Conservation (phyloP, 2,113 vertebrate genomes). For the Rattus norvegicus region GRCr8 NC_086021.1:187469501-187470000, state of each 20-base stretch:
- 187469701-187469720: too few species aligned
- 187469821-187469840: not conserved
- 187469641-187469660: not conserved
- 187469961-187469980: not conserved
- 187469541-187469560: not conserved
- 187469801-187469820: not conserved
- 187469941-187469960: too few species aligned
- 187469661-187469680: too few species aligned
- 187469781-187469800: not conserved
- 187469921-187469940: not conserved
- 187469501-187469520: not conserved
- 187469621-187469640: not conserved
- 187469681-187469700: too few species aligned
- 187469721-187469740: too few species aligned
- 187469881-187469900: not conserved
- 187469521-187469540: not conserved
- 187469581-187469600: not conserved
- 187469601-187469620: not conserved
- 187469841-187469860: not conserved
- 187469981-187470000: not conserved
- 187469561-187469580: too few species aligned
- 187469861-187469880: not conserved
- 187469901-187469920: not conserved
- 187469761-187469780: not conserved
- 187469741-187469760: too few species aligned